A percentile compares a stretch with the other conserved stretches of the same genome.
Conservation (phyloP, 1,140 invertebrate genomes). For the Drosophila repletoides region DNA sequence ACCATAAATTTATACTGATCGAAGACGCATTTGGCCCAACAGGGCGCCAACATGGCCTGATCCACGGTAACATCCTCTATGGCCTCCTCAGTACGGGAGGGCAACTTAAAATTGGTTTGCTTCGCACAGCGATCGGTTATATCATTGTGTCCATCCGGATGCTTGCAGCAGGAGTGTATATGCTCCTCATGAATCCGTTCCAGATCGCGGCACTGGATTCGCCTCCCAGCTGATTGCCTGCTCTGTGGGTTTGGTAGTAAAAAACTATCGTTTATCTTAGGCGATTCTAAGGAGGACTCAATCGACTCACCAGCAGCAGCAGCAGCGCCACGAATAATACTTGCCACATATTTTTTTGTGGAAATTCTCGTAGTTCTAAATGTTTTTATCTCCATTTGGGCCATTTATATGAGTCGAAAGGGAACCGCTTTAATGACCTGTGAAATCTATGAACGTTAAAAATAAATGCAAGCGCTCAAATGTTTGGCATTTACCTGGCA, state of each 20-base stretch:
- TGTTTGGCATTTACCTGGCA: constrained; percentile 14
- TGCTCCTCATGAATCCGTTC: constrained; percentile 66
- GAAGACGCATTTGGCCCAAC: constrained; percentile 67
- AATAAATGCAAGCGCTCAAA: constrained; percentile 18
- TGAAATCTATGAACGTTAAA: constrained; percentile 22
- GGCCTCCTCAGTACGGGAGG: constrained; percentile 52
- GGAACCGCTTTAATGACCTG: constrained; percentile 25
- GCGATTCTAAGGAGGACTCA: too few relatives aligned
- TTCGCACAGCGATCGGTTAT: constrained; percentile 54
- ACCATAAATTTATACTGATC: constrained; percentile 53
- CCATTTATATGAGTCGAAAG: constrained; percentile 11
- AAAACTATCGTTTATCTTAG: neutral
- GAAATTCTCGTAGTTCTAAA: neutral
- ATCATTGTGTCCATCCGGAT: constrained; percentile 66
- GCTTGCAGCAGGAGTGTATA: constrained; percentile 64
- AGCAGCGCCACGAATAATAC: neutral
- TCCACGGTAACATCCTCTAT: constrained; percentile 62
- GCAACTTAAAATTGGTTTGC: constrained; percentile 48
- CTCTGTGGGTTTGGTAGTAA: neutral
- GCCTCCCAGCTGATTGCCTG: neutral
- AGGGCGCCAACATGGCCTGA: constrained; percentile 50
- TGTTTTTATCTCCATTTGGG: neutral
- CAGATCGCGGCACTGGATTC: constrained; percentile 45
- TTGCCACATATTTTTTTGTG: constrained; percentile 1
- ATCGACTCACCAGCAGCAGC: constrained; percentile 13